These are phyloP conservation scores for Listrodromus nycthemerus DNA, from an alignment of 2,888 invertebrate genomes.

Conservation along the genomic window DNA sequence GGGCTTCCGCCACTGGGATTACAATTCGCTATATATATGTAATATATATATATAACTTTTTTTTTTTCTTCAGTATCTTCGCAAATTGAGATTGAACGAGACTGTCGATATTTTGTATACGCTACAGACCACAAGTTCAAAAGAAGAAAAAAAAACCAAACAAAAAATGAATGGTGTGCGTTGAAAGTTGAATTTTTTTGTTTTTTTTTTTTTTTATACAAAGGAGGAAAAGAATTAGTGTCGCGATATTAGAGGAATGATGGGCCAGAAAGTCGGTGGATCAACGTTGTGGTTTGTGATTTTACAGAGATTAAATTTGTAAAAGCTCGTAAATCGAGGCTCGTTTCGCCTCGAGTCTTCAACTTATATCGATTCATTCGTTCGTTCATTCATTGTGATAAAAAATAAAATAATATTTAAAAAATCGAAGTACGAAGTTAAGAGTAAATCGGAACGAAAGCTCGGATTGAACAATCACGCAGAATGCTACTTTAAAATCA, in stretches of 20 bases:
- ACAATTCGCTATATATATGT: slow-evolving; percentile 30
- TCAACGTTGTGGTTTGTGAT: slow-evolving; percentile 56
- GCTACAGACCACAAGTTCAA: slow-evolving; percentile 63
- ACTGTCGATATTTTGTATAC: slow-evolving; percentile 67
- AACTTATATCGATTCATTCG: slow-evolving; percentile 48
- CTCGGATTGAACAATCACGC: slow-evolving; percentile 41
- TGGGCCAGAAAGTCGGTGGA: slow-evolving; percentile 26
- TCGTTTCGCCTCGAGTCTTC: slow-evolving; percentile 34
- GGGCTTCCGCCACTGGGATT: slow-evolving; percentile 64
- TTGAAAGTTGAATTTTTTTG: slow-evolving; percentile 26
- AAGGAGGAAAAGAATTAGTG: slow-evolving; percentile 25
- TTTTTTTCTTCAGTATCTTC: slow-evolving; percentile 52
- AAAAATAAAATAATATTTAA: slow-evolving; percentile 30
- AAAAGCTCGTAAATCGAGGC: slow-evolving; percentile 38
- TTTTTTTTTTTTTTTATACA: slow-evolving; percentile 32
- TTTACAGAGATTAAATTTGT: slow-evolving; percentile 43
- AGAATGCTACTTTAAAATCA: slow-evolving; percentile 49
- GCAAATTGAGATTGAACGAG: slow-evolving; percentile 59
- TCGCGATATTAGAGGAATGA: slow-evolving; percentile 30
- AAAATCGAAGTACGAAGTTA: slow-evolving; percentile 28
- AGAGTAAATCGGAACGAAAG: slow-evolving; percentile 29
- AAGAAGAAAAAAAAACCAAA: slow-evolving; percentile 31
- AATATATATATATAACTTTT: slow-evolving; percentile 40
- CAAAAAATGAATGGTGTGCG: slow-evolving; percentile 28
- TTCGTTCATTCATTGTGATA: slow-evolving; percentile 62